phyloP scores from a whole-genome alignment of 2,797 vertebrate genomes.

The Acanthornis magna region DNA sequence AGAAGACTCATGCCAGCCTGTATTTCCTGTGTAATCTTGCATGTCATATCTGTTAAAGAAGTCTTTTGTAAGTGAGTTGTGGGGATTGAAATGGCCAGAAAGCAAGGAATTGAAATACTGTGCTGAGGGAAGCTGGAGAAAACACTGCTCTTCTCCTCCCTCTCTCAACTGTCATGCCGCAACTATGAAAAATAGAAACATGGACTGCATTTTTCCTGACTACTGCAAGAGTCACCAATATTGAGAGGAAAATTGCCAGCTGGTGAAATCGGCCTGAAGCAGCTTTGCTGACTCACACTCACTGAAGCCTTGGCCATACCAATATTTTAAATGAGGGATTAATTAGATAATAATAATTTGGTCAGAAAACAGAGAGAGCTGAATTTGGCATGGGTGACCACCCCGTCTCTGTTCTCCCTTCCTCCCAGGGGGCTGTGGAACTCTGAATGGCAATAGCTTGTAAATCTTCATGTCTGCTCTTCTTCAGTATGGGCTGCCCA shows the following conservation, averaged over 20 bases:
- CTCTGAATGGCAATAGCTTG: background rate
- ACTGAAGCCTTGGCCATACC: background rate
- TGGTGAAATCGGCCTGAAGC: background rate
- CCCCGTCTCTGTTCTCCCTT: background rate
- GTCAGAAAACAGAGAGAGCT: background rate
- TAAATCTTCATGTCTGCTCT: background rate
- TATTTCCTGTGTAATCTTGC: background rate
- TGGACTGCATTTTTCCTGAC: background rate
- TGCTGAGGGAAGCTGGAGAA: background rate
- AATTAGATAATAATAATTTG: slow-evolving; percentile 9
- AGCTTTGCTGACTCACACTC: background rate
- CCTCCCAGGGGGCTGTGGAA: background rate
- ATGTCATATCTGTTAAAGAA: background rate
- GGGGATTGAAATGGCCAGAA: background rate
- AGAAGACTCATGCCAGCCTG: background rate
- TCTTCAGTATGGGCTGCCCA: background rate
- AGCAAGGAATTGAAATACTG: background rate
- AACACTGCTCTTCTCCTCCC: background rate
- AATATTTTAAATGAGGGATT: background rate
- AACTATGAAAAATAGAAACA: slow-evolving; percentile 20
- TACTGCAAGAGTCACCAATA: background rate
- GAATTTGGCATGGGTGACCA: background rate
- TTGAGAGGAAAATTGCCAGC: background rate
- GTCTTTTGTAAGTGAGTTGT: background rate
- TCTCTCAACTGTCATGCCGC: background rate